Percentiles rank a stretch among this genome's conserved stretches.
Conservation (phyloP, 2,888 invertebrate genomes). For the Rapana venosa region DNA sequence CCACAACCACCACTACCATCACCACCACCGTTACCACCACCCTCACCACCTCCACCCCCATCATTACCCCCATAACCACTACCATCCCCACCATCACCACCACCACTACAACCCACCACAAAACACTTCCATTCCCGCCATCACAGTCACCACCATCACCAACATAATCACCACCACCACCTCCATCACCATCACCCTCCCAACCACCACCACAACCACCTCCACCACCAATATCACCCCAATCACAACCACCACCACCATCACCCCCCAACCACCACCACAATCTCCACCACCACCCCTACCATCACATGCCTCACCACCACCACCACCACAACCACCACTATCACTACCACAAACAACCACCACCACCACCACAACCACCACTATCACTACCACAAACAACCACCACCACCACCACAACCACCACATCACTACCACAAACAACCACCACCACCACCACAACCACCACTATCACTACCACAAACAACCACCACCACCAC, state of each 20-base stretch:
- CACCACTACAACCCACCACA: background rate
- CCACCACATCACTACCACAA: conserved; percentile 53
- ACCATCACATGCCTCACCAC: background rate
- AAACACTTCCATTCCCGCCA: background rate
- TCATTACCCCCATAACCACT: no score
- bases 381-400: background rate
- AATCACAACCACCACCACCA: background rate
- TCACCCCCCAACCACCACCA: background rate
- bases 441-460: background rate
- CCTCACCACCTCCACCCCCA: no score
- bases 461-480: background rate
- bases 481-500: no score
- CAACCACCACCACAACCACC: background rate
- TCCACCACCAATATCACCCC: background rate
- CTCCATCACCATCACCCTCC: conserved; percentile 16
- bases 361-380: background rate
- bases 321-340: background rate
- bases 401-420: no score
- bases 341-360: background rate
- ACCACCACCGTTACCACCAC: no score
- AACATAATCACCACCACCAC: background rate
- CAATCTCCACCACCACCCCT: background rate
- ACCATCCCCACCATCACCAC: no score
- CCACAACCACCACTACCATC: no score
- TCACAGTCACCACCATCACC: background rate